phyloP scores from a whole-genome alignment of 2,888 invertebrate species.

The Cheilosia urbana region DNA sequence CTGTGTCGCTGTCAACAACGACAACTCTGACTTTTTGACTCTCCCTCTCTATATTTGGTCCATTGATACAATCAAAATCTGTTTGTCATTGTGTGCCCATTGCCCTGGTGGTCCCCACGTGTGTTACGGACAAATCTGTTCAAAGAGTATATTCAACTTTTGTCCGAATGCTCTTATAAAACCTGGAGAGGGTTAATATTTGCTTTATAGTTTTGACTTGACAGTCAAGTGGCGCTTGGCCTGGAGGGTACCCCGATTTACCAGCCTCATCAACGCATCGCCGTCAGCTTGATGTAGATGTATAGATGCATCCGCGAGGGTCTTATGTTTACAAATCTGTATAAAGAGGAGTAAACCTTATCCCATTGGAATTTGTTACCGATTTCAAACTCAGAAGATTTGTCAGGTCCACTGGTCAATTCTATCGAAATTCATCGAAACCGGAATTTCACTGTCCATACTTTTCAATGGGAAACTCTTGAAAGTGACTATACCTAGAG shows the following conservation, averaged over 20 bases:
- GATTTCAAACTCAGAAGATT: not conserved
- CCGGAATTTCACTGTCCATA: not conserved
- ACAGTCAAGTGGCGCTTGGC: constrained; percentile 83
- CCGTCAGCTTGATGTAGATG: constrained; percentile 23
- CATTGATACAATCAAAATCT: constrained; percentile 43
- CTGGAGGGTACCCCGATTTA: constrained; percentile 48
- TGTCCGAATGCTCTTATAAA: constrained; percentile 60
- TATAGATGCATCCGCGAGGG: constrained; percentile 36
- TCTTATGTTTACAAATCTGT: constrained; percentile 17
- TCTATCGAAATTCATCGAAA: not conserved
- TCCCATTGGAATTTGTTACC: constrained; percentile 28
- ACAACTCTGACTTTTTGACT: constrained; percentile 5
- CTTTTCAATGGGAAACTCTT: not conserved
- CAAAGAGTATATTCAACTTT: constrained; percentile 44
- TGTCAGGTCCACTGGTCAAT: too few relatives aligned
- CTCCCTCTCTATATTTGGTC: not conserved
- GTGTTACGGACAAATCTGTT: constrained; percentile 37
- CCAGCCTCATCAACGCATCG: constrained; percentile 33
- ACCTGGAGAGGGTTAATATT: constrained; percentile 83
- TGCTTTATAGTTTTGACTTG: constrained; percentile 83
- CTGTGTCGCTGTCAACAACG: constrained; percentile 24
- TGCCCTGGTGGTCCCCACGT: constrained; percentile 61
- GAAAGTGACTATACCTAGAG: too few relatives aligned
- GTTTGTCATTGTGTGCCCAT: constrained; percentile 56
- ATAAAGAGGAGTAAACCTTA: constrained; percentile 25